phyloP scores from a whole-genome alignment of 2,888 invertebrate species.

The Epinotia brunnichana region DNA sequence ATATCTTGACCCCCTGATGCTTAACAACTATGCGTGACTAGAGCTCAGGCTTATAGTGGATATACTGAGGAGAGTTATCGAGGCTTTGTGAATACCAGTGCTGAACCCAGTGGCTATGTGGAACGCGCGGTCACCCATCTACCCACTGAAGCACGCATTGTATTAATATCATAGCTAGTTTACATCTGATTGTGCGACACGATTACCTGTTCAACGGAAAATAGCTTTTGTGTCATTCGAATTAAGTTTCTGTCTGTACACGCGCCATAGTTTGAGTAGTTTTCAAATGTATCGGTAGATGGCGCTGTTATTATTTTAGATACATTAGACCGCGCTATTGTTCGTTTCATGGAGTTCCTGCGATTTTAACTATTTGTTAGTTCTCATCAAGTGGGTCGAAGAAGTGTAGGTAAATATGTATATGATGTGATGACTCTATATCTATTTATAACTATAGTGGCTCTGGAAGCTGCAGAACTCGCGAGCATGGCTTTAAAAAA shows the following conservation, averaged over 20 bases:
- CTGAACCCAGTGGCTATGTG: conserved; percentile 31
- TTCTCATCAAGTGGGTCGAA: too few relatives aligned
- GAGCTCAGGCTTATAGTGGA: neutral
- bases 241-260: neutral
- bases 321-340: too few relatives aligned
- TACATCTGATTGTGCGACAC: conserved; percentile 19
- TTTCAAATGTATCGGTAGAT: neutral
- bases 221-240: neutral
- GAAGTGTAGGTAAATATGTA: too few relatives aligned
- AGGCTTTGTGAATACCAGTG: neutral
- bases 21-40: neutral
- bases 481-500: too few relatives aligned
- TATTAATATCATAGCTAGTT: conserved; percentile 37
- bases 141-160: conserved; percentile 32
- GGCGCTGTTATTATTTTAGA: neutral
- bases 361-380: too few relatives aligned
- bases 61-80: neutral
- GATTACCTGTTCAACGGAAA: neutral
- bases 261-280: neutral
- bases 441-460: too few relatives aligned
- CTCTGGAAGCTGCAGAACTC: too few relatives aligned
- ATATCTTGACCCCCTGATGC: neutral
- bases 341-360: too few relatives aligned
- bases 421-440: too few relatives aligned
- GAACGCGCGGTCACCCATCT: conserved; percentile 40